These are phyloP conservation scores for Oncorhynchus nerka DNA, from an alignment of 2,113 vertebrate species.

Conservation along the genomic window DNA sequence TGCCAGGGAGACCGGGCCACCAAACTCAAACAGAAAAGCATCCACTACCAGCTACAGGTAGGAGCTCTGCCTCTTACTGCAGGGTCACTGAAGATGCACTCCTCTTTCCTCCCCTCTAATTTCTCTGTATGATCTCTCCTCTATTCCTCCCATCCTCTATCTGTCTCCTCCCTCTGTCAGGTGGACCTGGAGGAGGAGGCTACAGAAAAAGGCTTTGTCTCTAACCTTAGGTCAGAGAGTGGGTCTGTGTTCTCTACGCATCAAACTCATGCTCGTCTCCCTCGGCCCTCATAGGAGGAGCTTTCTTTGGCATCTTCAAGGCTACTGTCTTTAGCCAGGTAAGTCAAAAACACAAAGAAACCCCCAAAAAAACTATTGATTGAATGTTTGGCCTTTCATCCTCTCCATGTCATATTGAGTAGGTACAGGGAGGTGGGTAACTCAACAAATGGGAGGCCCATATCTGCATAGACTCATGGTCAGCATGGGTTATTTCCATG, in stretches of 20 bases:
- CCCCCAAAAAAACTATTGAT: too few relatives aligned
- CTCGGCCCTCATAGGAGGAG: conserved; percentile 64
- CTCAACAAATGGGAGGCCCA: not conserved
- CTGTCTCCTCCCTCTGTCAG: conserved; percentile 53
- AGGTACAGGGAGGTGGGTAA: not conserved
- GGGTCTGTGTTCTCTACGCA: conserved; percentile 63
- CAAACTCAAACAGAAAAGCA: conserved; percentile 76
- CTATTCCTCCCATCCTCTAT: not conserved
- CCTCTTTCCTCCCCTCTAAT: too few relatives aligned
- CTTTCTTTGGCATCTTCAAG: conserved; percentile 70
- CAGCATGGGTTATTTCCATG: not conserved
- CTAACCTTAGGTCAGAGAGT: conserved; percentile 65
- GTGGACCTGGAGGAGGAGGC: conserved; percentile 83
- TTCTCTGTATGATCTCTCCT: not conserved
- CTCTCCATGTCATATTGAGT: not conserved
- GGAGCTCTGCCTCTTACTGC: conserved; percentile 24
- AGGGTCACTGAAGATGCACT: too few relatives aligned
- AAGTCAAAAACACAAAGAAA: not conserved
- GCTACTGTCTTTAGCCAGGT: conserved; percentile 77
- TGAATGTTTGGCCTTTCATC: too few relatives aligned
- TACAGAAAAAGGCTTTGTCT: conserved; percentile 58
- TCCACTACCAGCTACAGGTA: conserved; percentile 81
- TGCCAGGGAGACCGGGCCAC: conserved; percentile 69
- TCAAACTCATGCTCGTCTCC: conserved; percentile 66
- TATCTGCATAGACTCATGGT: not conserved